Base-by-base conservation (phyloP, 2,797 vertebrate genomes). In the Chaetodon trifasciatus region DNA sequence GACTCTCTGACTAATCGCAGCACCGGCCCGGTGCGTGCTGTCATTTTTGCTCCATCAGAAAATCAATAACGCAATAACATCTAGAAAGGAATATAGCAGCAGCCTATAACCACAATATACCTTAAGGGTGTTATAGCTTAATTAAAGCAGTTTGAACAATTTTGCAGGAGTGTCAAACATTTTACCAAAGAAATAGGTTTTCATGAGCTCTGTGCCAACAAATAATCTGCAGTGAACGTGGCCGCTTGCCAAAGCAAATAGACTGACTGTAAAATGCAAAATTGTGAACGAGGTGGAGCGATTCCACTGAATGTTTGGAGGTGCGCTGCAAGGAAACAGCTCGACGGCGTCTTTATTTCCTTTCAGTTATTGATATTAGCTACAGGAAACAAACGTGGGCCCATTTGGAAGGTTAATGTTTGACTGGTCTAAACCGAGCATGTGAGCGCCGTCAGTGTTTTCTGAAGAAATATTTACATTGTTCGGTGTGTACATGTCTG, bases 241-340 rank as follows among this genome's bases (percentile, higher is more conserved):
- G 66, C 72, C 16, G 37, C 77, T 67, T 44, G 57, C 55, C 46
- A 62, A 16, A 63, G 64, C 32, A 57, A 72, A 73, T 66, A 64
- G 69, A 88, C 79, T 56, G 76, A 61, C 64, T 55, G 61, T 44
- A 58, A 79, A 79, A 64, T 52, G 55, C 40, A 55, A 49, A 77
- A 79, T 47, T 44, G 32, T 53, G 24, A 78, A 64, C 1, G n/a
- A 78, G 57, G 77, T 2, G 17, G 23, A 62, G 67, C 6, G 17
- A 44, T 62, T 23, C 23, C 13, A 2, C 78, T 55, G 77, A 74
- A 0, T 11, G 64, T 74, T 72, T 58, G 37, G 42, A 67, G 40
- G 40, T 19, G 62, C 0, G 74, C 85, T 88, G 76, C 84, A 82
- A 82, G 72, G 88, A 83, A 72, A 88, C 86, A 24, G 52, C 56